These are phyloP conservation scores for Lucinisca nassula DNA, from an alignment of 2,888 invertebrate genomes.

Conservation along the genomic window DNA sequence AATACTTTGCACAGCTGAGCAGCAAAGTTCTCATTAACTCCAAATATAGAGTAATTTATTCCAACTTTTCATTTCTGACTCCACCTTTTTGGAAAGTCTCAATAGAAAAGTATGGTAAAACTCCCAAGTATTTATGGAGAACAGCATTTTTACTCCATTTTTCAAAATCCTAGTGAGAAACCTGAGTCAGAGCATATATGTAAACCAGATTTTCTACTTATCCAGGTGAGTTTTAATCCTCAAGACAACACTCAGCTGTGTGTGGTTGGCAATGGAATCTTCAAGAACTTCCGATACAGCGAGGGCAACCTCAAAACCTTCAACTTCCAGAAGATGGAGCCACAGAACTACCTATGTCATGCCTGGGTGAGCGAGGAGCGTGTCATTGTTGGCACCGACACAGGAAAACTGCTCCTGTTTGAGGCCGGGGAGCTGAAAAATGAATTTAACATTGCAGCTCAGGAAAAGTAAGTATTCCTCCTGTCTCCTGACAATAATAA, in stretches of 20 bases:
- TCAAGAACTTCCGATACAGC: constrained; percentile 93
- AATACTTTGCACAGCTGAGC: no score
- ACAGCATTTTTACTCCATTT: no score
- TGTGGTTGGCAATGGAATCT: constrained; percentile 91
- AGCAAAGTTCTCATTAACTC: no score
- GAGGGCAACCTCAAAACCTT: constrained; percentile 95
- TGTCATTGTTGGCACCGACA: constrained; percentile 94
- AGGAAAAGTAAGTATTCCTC: constrained; percentile 78
- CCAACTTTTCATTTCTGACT: no score
- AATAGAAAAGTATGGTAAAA: no score
- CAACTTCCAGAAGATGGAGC: constrained; percentile 95
- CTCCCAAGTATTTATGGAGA: no score
- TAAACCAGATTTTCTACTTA: no score
- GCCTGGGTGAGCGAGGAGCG: constrained; percentile 95
- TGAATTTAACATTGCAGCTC: constrained; percentile 84
- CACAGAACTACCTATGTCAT: constrained; percentile 92
- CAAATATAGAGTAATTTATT: no score
- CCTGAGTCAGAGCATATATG: no score
- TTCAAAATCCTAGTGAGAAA: no score
- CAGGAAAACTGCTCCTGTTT: constrained; percentile 93
- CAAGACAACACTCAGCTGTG: constrained; percentile 93
- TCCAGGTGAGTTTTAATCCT: constrained; percentile 93
- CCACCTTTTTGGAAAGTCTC: no score
- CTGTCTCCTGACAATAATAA: no score
- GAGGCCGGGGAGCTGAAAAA: constrained; percentile 94